Evolutionary conservation across 1,140 invertebrate species (phyloP), one percentile per base, ranked within the genome.

Genomic region (Atta texana): DNA sequence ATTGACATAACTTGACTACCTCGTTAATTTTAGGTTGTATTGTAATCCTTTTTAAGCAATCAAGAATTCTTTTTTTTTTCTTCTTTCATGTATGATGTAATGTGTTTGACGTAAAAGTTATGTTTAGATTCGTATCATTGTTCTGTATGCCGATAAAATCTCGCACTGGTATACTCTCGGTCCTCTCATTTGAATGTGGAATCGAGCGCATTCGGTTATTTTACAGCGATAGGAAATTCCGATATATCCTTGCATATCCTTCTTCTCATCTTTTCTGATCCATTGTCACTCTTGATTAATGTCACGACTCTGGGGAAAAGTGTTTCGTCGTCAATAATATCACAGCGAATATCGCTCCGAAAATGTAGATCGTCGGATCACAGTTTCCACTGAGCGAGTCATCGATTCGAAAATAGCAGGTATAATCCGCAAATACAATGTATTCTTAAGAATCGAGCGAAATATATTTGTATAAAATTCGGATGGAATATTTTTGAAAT

Each of bases 201-300:
- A 34, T 14, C 71, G 71, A 55, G 16, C 3, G n/a, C 28, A 66
- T 12, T n/a, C n/a, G 21, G 1, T 14, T 81, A 59, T 81, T 72
- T 81, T 49, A 81, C 49, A 24, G 49, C 14, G 49, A 18, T 71
- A 57, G 51, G 4, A 71, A 81, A 57, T 72, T 72, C 31, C 51
- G 24, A 71, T 28, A 71, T 21, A 57, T 71, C n/a, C n/a, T n/a
- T 51, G 24, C 77, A 28, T 53, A 81, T 31, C 16, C 64, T 44
- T 18, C 64, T 53, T 24, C 77, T 55, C 31, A 39, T 72, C 18
- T 57, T 3, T 28, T 24, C 21, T 57, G 78, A 81, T 81, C 21
- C 34, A 53, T 72, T 80, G 63, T 71, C 78, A 55, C 8, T 80
- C 61, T 80, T 61, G 66, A 10, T 81, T 81, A 81, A 72, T 57